phyloP scores from a whole-genome alignment of 2,797 vertebrate genomes.

The Meriones psammophilus region DNA sequence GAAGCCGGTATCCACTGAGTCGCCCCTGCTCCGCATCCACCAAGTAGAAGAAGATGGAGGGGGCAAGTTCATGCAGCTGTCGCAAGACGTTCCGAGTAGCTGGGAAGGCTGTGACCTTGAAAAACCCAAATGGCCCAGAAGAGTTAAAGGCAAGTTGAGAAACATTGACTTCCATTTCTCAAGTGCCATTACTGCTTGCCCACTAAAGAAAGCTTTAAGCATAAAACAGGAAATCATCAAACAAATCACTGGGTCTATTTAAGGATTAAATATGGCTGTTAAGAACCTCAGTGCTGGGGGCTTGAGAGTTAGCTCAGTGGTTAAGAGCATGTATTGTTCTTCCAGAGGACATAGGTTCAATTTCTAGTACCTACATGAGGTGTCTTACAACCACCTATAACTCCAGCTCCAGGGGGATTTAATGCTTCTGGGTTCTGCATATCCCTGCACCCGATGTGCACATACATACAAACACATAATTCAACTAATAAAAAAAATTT shows the following conservation, averaged over 20 bases:
- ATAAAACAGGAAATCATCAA: conserved; percentile 11
- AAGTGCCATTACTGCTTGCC: neutral
- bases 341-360: neutral
- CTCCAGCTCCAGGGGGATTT: neutral
- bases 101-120: conserved; percentile 96
- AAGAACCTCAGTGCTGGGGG: neutral
- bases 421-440: neutral
- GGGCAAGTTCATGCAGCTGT: conserved; percentile 95
- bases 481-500: neutral
- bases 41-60: conserved; percentile 96
- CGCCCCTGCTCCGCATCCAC: conserved; percentile 93
- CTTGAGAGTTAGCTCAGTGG: neutral
- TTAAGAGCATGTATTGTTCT: neutral
- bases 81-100: conserved; percentile 96
- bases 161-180: neutral
- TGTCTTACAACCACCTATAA: neutral
- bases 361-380: neutral
- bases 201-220: neutral
- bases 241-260: neutral
- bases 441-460: neutral
- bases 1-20: conserved; percentile 95
- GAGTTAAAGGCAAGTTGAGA: neutral
- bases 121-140: neutral
- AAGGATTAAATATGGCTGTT: neutral
- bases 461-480: neutral